These are phyloP conservation scores for Montipora capricornis DNA, from an alignment of 64 coral and sea anemone species.

Conservation along the genomic window DNA sequence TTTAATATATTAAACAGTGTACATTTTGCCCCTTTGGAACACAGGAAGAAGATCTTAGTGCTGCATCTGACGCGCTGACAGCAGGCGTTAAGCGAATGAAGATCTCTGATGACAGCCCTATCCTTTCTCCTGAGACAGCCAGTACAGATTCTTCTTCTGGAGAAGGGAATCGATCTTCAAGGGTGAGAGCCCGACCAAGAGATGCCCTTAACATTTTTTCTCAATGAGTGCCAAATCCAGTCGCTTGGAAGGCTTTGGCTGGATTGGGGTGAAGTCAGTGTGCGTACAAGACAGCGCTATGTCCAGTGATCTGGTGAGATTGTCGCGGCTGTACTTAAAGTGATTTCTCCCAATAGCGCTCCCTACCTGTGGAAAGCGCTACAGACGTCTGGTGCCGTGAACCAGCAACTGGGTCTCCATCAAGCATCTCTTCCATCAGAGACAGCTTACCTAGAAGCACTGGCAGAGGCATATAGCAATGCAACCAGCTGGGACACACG, in stretches of 20 bases:
- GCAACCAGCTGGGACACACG: no score
- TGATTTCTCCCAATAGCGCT: constrained; percentile 25
- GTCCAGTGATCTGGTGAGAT: constrained; percentile 27
- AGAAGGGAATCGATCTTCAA: not conserved
- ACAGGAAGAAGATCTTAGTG: constrained; percentile 1
- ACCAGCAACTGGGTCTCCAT: constrained; percentile 15
- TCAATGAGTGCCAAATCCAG: constrained; percentile 24
- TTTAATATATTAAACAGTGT: not conserved
- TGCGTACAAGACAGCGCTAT: constrained; percentile 8
- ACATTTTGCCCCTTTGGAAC: not conserved
- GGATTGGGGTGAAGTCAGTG: constrained; percentile 36
- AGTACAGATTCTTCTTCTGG: constrained; percentile 11
- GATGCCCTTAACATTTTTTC: not conserved
- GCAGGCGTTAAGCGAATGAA: not conserved
- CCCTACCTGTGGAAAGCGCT: constrained; percentile 37
- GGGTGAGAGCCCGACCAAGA: not conserved
- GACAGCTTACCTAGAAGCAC: constrained; percentile 16
- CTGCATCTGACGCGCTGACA: not conserved
- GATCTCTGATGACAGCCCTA: not conserved
- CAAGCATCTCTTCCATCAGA: constrained; percentile 9
- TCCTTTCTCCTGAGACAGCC: constrained; percentile 9
- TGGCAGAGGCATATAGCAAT: not conserved
- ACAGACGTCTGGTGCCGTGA: constrained; percentile 9
- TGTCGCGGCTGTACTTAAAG: constrained; percentile 5
- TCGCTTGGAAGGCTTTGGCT: constrained; percentile 38